Base-by-base conservation (phyloP, 2,797 vertebrate species). In the Gymnoscopelus braueri region DNA sequence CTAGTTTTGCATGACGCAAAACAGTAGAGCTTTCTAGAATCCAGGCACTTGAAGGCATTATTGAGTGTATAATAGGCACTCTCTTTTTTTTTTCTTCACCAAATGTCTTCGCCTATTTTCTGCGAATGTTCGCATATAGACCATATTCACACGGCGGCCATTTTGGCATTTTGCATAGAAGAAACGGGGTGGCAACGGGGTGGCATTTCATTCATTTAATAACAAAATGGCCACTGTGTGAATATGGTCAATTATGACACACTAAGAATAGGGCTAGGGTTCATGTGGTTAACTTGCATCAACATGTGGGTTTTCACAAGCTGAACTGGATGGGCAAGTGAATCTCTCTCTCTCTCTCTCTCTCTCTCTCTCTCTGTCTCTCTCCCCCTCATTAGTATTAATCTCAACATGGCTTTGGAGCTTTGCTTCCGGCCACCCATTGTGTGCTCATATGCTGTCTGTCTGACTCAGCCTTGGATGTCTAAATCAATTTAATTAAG, bases 401-500 rank as follows among this genome's bases (percentile, higher is more conserved):
- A 77, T 69, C 44, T 72, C 26, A 8, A 59, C 50, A 44, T 48
- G 51, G n/a, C 68, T 79, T 15, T 60, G 14, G 65, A 74, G 57
- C 48, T 2, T 57, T 0, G 53, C 73, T 63, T 49, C 50, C 51
- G 60, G 71, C 62, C 72, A 59, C 69, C 63, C 59, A 58, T 57
- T 49, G 57, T 23, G 58, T 66, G 64, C 54, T 77, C 69, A 54
- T 67, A 58, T 74, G 56, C 52, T 79, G 68, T 59, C 60, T 14
- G 66, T 69, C 66, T 69, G 53, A 47, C 73, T 54, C 62, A 74
- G 68, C 35, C 60, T 65, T 63, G 60, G 68, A 83, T 74, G 69
- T 72, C 71, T 71, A 65, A 82, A 80, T 80, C 62, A 61, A 44
- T 81, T 77, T 78, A 83, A 83, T 83, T 85, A 77, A 60, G 53